phyloP scores from a whole-genome alignment of 2,797 vertebrate genomes.

The Microhierax caerulescens region DNA sequence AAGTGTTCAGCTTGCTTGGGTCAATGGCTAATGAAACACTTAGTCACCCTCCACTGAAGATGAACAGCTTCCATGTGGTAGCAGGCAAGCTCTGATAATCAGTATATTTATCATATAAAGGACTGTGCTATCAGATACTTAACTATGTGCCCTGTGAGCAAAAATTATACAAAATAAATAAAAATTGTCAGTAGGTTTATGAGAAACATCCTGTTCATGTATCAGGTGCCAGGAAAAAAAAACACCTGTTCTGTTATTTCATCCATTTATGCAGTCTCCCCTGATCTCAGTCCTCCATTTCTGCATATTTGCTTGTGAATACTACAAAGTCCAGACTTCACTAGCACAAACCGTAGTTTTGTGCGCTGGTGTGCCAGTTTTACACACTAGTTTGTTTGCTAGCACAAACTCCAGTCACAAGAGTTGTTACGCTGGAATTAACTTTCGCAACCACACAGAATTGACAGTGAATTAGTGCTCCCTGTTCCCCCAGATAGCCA shows the following conservation, averaged over 20 bases:
- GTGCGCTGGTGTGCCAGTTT: neutral
- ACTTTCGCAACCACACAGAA: neutral
- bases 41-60: constrained; percentile 57
- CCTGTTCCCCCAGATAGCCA: neutral
- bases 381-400: neutral
- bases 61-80: constrained; percentile 53
- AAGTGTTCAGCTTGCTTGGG: neutral
- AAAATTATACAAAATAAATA: neutral
- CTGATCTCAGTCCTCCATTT: neutral
- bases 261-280: neutral
- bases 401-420: neutral
- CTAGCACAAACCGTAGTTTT: neutral
- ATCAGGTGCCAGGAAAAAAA: neutral
- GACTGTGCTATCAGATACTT: neutral
- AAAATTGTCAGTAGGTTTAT: neutral
- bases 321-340: neutral
- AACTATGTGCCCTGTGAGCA: neutral
- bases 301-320: neutral
- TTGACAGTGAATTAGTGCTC: neutral
- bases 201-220: neutral
- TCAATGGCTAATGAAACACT: constrained; percentile 64
- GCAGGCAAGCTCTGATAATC: constrained; percentile 38
- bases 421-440: neutral
- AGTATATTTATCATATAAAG: constrained; percentile 5
- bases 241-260: neutral